Evolutionary conservation across 1,140 invertebrate genomes (phyloP).

Genomic region (Pseudoatta argentina): DNA sequence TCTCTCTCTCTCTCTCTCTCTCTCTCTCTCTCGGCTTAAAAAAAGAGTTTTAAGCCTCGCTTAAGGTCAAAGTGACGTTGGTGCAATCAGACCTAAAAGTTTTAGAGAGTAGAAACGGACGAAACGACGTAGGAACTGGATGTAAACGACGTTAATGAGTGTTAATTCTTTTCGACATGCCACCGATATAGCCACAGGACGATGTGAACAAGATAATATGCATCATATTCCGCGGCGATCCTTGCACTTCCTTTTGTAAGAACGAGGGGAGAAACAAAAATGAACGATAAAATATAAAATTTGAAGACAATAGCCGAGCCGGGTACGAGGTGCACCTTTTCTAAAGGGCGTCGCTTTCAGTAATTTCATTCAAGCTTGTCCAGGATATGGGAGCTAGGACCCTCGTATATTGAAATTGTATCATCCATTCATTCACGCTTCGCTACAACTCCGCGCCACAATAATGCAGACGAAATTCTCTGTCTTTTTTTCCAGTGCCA

Average conservation of each 20-base stretch:
- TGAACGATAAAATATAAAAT: constrained; percentile 53
- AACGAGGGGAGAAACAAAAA: constrained; percentile 37
- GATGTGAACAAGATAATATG: not conserved
- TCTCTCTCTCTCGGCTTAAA: no score
- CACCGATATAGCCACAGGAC: not conserved
- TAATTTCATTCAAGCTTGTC: constrained; percentile 57
- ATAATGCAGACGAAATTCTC: constrained; percentile 33
- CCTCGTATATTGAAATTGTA: constrained; percentile 54
- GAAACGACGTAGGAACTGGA: not conserved
- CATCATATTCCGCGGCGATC: constrained; percentile 38
- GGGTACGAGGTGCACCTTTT: not conserved
- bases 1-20: no score
- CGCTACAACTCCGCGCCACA: constrained; percentile 42
- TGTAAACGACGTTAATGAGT: constrained; percentile 38
- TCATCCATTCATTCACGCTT: constrained; percentile 47
- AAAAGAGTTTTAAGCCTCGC: no score
- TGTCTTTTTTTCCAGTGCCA: not conserved
- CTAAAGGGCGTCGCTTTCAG: constrained; percentile 51
- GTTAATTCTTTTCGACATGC: constrained; percentile 24
- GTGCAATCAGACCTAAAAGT: no score
- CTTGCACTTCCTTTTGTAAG: constrained; percentile 8
- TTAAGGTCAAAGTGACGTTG: no score
- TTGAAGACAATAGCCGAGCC: constrained; percentile 34
- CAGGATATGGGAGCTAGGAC: constrained; percentile 52
- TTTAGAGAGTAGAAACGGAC: not conserved